Evolutionary conservation across 1,140 invertebrate genomes (phyloP), one percentile per base, ranked within the genome.

Genomic region (Saccostrea glomerata): DNA sequence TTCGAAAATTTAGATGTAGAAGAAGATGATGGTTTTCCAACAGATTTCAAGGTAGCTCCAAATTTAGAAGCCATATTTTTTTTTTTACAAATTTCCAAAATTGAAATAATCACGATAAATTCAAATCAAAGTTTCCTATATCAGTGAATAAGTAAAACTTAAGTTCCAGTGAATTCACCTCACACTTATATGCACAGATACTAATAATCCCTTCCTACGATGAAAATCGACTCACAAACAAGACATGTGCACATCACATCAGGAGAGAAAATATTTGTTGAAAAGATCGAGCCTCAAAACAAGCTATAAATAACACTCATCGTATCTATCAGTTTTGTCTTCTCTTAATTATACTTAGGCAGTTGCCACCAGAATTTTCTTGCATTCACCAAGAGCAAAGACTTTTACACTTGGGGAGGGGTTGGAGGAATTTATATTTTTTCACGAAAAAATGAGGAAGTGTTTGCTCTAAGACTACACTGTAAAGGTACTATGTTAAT

Each of bases 181-280:
- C 30, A 77, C 23, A 36, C 70, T 77, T 36, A 36, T 36, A 25
- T 77, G 25, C 70, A 77, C 25, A 30, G 4, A 36, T 36, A 77
- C 25, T 77, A 30, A 36, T 77, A 77, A 15, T 36, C 25, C 23
- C 25, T 25, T 77, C 30, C 70, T 77, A 77, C 25, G 11, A 15
- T 77, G 23, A 36, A 77, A 25, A 77, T 77, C 70, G 25, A 77
- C 70, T 77, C 25, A 77, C 70, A 30, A 77, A 77, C 70, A 30
- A 77, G 25, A 77, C 70, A 30, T 77, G 70, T 77, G 70, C 70
- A 77, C 70, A 30, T 30, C 70, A 30, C 70, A 77, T 30, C 70
- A 77, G 70, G 70, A 77, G 70, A 77, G 70, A 30, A 77, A 77
- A 77, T 77, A 77, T 77, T 77, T 77, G 70, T 77, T 77, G 70